phyloP scores from a whole-genome alignment of 2,888 invertebrate genomes.

The Acrobeloides nanus region DNA sequence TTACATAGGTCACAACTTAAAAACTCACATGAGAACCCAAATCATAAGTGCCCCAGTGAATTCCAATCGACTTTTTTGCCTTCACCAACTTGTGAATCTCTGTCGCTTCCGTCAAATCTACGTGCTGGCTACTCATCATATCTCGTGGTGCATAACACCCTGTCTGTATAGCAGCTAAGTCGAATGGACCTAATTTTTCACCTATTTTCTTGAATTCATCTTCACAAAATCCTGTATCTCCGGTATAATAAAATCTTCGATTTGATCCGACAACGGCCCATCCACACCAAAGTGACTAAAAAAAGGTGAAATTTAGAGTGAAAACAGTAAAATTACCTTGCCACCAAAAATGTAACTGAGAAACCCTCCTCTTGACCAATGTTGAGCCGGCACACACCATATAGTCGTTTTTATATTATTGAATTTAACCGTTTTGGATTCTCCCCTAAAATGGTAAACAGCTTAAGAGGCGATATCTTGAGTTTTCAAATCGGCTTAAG shows the following conservation, averaged over 20 bases:
- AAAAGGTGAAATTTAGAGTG: no score
- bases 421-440: constrained; percentile 16
- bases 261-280: constrained; percentile 57
- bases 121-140: constrained; percentile 57
- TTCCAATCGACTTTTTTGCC: constrained; percentile 56
- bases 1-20: no score
- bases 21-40: no score
- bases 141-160: constrained; percentile 60
- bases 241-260: constrained; percentile 58
- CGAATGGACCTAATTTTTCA: constrained; percentile 57
- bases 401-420: constrained; percentile 35
- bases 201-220: constrained; percentile 58
- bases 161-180: constrained; percentile 60
- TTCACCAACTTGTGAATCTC: constrained; percentile 57
- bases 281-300: constrained; percentile 59
- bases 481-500: no score
- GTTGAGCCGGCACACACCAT: constrained; percentile 58
- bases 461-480: no score
- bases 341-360: constrained; percentile 56
- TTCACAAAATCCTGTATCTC: constrained; percentile 60
- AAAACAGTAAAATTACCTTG: no score
- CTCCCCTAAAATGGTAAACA: constrained; percentile 37
- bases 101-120: constrained; percentile 58
- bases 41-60: constrained; percentile 61
- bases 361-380: constrained; percentile 57